A percentile compares a stretch with the other conserved stretches of the same genome.
Evolutionary conservation across 2,797 vertebrate genomes (phyloP).

Genomic region (Eulemur rubriventer): DNA sequence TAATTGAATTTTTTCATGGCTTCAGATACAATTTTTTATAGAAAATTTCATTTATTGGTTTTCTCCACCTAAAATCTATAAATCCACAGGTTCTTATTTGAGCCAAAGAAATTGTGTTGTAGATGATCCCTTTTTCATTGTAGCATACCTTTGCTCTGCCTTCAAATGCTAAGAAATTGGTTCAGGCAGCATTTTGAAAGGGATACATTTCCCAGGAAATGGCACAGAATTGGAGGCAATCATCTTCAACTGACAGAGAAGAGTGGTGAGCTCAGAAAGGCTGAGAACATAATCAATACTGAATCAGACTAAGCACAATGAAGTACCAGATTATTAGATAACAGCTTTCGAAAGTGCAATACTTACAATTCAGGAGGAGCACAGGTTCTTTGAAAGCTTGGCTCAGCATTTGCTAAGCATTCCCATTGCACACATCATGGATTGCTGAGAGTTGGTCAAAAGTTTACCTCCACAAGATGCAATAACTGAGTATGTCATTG

Average conservation of each 20-base stretch:
- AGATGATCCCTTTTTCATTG: constrained; percentile 71
- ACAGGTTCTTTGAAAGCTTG: not conserved
- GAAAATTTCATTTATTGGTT: constrained; percentile 53
- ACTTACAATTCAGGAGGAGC: not conserved
- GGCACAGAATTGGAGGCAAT: constrained; percentile 55
- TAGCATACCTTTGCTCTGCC: constrained; percentile 34
- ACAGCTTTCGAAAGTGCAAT: constrained; percentile 27
- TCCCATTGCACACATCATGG: not conserved
- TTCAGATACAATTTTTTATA: constrained; percentile 52
- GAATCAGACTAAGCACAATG: constrained; percentile 59
- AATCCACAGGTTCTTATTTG: constrained; percentile 48
- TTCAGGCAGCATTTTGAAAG: constrained; percentile 67
- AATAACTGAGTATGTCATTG: constrained; percentile 19
- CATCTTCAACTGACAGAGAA: constrained; percentile 64
- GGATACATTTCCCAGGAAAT: constrained; percentile 60
- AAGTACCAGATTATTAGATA: constrained; percentile 59
- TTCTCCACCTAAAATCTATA: constrained; percentile 61
- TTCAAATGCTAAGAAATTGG: constrained; percentile 63
- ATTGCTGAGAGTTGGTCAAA: constrained; percentile 18
- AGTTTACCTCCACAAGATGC: not conserved
- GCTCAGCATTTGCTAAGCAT: constrained; percentile 48
- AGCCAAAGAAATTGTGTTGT: constrained; percentile 50
- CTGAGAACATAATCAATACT: constrained; percentile 67
- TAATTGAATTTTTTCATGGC: constrained; percentile 34
- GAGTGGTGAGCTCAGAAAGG: constrained; percentile 11